A percentile compares a stretch with the other conserved stretches of the same genome.
Evolutionary conservation across 2,113 vertebrate genomes (phyloP).

Genomic region (Okapia johnstoni): DNA sequence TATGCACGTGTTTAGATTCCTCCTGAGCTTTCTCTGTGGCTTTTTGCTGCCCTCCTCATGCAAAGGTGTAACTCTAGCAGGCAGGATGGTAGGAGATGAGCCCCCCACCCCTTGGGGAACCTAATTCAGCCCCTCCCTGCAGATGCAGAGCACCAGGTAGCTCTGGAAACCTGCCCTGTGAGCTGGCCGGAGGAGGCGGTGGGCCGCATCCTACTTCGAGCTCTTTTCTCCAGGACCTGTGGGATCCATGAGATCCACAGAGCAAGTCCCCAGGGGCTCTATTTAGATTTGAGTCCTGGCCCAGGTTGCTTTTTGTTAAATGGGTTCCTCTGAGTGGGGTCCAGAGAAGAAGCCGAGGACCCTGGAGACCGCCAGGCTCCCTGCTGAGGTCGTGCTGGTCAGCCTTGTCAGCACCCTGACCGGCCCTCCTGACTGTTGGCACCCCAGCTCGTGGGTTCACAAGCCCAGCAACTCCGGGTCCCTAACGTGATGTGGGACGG

Average conservation of each 20-base stretch:
- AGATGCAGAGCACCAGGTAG: neutral
- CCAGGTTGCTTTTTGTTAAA: neutral
- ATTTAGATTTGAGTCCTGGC: neutral
- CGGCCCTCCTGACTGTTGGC: neutral
- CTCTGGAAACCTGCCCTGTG: neutral
- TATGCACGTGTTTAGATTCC: rapidly evolving
- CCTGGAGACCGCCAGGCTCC: neutral
- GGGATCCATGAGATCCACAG: too few species aligned
- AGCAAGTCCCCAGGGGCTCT: neutral
- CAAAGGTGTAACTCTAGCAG: rapidly evolving
- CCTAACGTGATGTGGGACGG: rapidly evolving
- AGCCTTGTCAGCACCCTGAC: rapidly evolving
- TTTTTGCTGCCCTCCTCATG: neutral
- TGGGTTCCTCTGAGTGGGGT: neutral
- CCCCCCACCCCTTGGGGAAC: neutral
- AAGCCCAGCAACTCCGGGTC: rapidly evolving
- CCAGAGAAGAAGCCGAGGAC: neutral
- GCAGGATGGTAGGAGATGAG: neutral
- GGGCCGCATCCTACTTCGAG: neutral
- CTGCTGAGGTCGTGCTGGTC: neutral
- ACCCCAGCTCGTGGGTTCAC: rapidly evolving
- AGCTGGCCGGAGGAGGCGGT: rapidly evolving
- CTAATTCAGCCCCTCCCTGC: neutral
- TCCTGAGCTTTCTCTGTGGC: neutral
- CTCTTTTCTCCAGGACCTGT: neutral